Evolutionary conservation across 2,797 vertebrate genomes (phyloP).

Genomic region (Choloepus didactylus): DNA sequence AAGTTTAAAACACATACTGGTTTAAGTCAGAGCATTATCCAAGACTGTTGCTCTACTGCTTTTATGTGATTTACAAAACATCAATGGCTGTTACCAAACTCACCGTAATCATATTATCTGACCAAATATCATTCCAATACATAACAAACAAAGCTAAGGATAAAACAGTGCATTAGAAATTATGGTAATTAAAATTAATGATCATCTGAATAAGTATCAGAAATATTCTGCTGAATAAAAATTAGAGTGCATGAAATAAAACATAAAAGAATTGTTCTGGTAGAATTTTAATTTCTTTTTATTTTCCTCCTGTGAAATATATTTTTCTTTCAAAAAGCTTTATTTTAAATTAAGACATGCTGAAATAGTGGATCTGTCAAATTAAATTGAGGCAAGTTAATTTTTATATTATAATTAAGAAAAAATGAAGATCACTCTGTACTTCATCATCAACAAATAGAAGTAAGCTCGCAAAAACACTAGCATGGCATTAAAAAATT

Average conservation of each 20-base stretch:
- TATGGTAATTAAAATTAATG: constrained; percentile 60
- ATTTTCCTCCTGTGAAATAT: not conserved
- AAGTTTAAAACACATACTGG: not conserved
- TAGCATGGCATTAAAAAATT: not conserved
- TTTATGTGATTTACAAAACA: constrained; percentile 32
- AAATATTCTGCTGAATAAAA: constrained; percentile 56
- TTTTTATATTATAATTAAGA: not conserved
- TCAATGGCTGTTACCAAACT: constrained; percentile 77
- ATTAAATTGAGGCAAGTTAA: not conserved
- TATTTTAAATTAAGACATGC: constrained; percentile 18
- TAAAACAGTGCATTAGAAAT: constrained; percentile 82
- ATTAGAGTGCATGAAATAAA: constrained; percentile 24
- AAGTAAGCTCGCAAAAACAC: not conserved
- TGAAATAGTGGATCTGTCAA: not conserved
- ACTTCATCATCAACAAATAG: not conserved
- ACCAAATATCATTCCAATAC: constrained; percentile 82
- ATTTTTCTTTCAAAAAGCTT: not conserved
- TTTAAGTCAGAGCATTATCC: constrained; percentile 18
- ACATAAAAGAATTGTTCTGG: not conserved
- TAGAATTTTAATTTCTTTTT: not conserved
- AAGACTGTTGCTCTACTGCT: not conserved
- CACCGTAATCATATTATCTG: constrained; percentile 84
- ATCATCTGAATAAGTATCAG: constrained; percentile 55
- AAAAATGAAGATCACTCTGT: not conserved
- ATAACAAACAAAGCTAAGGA: constrained; percentile 81